Evolutionary conservation across 2,113 vertebrate species (phyloP).

Genomic region (Centropristis striata): DNA sequence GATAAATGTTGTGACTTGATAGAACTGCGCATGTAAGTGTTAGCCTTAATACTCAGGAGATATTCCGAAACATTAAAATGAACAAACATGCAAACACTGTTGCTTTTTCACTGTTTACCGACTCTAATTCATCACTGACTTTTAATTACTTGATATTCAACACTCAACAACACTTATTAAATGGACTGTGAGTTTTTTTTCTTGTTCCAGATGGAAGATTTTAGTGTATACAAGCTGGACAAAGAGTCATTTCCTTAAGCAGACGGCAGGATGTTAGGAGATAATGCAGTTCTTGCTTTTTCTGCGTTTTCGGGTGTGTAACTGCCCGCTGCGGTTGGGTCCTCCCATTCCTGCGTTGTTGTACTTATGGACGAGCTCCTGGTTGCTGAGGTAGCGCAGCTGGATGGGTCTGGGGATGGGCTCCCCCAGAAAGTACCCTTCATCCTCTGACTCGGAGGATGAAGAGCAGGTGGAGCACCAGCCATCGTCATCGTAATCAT

Average conservation of each 20-base stretch:
- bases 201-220: slow-evolving; percentile 46
- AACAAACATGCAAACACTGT: slow-evolving; percentile 79
- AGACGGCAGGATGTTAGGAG: slow-evolving; percentile 85
- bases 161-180: slow-evolving; percentile 67
- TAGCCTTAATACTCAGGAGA: slow-evolving; percentile 67
- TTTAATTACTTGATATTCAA: slow-evolving; percentile 75
- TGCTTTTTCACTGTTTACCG: slow-evolving; percentile 71
- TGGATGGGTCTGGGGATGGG: slow-evolving; percentile 94
- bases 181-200: slow-evolving; percentile 43
- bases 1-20: slow-evolving; percentile 51
- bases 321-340: slow-evolving; percentile 90
- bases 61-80: slow-evolving; percentile 63
- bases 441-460: slow-evolving; percentile 97
- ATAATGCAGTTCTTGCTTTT: slow-evolving; percentile 99
- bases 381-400: slow-evolving; percentile 94
- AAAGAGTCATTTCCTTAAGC: slow-evolving; percentile 1
- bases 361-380: slow-evolving; percentile 96
- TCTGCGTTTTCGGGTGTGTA: slow-evolving; percentile 94
- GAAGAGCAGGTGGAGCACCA: slow-evolving; percentile 99
- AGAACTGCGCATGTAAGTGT: slow-evolving; percentile 52
- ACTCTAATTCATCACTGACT: slow-evolving; percentile 74
- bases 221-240: slow-evolving; percentile 48
- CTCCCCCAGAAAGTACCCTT: slow-evolving; percentile 98
- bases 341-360: slow-evolving; percentile 87
- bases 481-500: slow-evolving; percentile 90